Evolutionary conservation across 23 tunicate species (phyloP), one percentile per base, ranked within the genome.

Genomic region (Trididemnum clinides): DNA sequence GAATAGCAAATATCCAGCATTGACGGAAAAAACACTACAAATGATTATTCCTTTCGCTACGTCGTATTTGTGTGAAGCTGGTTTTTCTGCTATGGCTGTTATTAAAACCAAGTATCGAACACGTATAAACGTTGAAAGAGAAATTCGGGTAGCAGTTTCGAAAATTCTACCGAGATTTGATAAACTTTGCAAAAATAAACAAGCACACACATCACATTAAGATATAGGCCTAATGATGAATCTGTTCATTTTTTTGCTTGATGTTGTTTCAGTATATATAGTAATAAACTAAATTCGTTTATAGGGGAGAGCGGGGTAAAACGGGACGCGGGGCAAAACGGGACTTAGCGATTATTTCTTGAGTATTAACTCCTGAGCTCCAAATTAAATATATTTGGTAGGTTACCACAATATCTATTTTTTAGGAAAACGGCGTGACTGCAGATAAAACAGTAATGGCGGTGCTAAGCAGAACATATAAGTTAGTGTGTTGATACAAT

Each of bases 91-190:
- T 22, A 57, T 57, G 72, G 75, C 37, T 32, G 75, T 31, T 20
- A 66, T 66, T 66, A 66, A 66, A 78, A 78, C 84, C 23, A 57
- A 78, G 31, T 54, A 78, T 78, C 84, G 28, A 78, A 26, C 84
- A 78, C 36, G 73, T 20, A 54, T 76, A 76, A 76, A 76, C 64
- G 82, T 76, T 76, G 82, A 39, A 39, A 76, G 82, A 36, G 82
- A 76, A 39, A 76, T 76, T 21, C 71, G 63, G 25, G 82, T 76
- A 4, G 71, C 82, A 76, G 64, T 76, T 76, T 71, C 51, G 28
- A 21, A 31, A 71, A 71, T 71, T 71, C 78, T 71, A 21, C 51
- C 78, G 28, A 71, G 78, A 18, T 71, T 76, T 39, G 82, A 76
- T 76, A 25, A 76, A 76, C 82, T 28, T 39, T 76, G 82, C 63